These are phyloP conservation scores for Clarias pachynema DNA, from an alignment of 2,797 vertebrate genomes.

Conservation along the genomic window DNA sequence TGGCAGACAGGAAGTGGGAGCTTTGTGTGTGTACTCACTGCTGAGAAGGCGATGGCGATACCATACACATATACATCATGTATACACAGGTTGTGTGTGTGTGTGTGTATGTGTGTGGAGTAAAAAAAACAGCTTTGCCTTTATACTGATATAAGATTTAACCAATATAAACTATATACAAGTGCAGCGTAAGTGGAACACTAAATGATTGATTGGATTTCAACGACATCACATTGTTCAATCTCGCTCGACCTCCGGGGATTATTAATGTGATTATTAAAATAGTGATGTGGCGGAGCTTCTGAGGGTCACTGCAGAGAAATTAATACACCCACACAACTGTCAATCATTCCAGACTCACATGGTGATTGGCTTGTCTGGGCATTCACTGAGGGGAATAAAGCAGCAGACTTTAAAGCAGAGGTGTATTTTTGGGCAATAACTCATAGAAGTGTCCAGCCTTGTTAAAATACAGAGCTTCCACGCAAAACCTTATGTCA, in stretches of 20 bases:
- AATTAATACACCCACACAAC: neutral
- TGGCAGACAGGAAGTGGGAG: slow-evolving; percentile 8
- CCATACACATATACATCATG: neutral
- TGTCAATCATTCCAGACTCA: neutral
- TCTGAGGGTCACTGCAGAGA: neutral
- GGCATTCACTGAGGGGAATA: neutral
- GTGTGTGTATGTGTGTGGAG: neutral
- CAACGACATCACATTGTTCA: neutral
- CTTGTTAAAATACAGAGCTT: neutral
- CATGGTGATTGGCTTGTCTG: neutral
- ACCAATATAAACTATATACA: neutral
- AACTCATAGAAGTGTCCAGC: neutral
- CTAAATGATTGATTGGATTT: neutral
- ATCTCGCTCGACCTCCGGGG: neutral
- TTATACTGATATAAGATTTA: neutral
- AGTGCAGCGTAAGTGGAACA: neutral
- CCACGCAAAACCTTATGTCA: neutral
- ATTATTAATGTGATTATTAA: too few relatives aligned
- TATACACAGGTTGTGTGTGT: too few relatives aligned
- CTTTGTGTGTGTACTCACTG: slow-evolving; percentile 16
- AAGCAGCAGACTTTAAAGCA: neutral
- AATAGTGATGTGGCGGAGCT: neutral
- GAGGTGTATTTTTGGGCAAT: neutral
- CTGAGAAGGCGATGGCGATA: neutral
- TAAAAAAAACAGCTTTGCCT: neutral